phyloP scores from a whole-genome alignment of 2,113 vertebrate genomes.

The Dasyornis broadbenti region DNA sequence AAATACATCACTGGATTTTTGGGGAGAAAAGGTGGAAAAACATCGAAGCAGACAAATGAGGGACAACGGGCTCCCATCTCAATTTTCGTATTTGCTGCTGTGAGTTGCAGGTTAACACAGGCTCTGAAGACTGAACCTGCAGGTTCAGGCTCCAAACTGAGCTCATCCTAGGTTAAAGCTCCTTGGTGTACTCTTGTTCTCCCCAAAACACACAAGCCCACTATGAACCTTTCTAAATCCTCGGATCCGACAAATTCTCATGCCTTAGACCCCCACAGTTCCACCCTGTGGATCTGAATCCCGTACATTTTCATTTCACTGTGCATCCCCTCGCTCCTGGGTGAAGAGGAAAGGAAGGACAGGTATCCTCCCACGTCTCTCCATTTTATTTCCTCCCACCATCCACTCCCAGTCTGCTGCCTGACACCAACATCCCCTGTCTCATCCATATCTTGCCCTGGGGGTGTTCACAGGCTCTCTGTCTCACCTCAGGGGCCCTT shows the following conservation, averaged over 20 bases:
- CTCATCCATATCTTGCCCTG: not conserved
- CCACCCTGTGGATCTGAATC: not conserved
- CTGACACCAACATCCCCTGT: not conserved
- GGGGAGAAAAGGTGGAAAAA: not conserved
- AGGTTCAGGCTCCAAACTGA: not conserved
- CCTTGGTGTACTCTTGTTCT: not conserved
- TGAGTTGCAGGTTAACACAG: not conserved
- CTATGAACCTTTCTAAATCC: not conserved
- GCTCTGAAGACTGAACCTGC: not conserved
- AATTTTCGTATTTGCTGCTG: not conserved
- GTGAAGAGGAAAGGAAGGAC: not conserved
- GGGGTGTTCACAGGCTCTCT: not conserved
- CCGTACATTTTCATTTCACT: not conserved
- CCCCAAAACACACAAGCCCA: not conserved
- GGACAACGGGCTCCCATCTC: not conserved
- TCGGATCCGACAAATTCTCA: not conserved
- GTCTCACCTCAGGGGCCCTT: not conserved
- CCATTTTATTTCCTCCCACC: not conserved
- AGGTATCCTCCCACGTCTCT: not conserved
- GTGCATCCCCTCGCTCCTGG: not conserved
- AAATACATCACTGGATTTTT: not conserved
- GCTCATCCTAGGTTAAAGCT: not conserved
- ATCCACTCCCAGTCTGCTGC: not conserved
- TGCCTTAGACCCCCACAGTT: not conserved
- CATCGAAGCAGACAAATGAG: not conserved